A percentile compares a stretch with the other conserved stretches of the same genome.
phyloP scores from a whole-genome alignment of 64 coral and sea anemone genomes.

The Porites lutea region DNA sequence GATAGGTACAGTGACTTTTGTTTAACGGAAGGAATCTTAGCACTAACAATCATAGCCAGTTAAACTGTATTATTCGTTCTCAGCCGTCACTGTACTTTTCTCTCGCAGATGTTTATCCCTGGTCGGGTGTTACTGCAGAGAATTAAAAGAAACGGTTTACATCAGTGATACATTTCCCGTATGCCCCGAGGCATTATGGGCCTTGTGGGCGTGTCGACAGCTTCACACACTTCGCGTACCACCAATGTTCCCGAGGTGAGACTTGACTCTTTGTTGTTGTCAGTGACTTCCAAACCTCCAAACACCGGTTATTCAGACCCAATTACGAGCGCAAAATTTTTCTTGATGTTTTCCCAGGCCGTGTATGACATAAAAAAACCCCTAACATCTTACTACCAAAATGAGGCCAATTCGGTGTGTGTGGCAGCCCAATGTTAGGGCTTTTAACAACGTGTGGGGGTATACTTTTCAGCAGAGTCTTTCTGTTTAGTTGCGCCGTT shows the following conservation, averaged over 20 bases:
- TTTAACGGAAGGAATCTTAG: background rate
- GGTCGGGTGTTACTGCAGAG: conserved; percentile 71
- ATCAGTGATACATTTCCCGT: conserved; percentile 85
- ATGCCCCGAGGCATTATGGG: conserved; percentile 90
- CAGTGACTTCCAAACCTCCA: too few relatives aligned
- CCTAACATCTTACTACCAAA: too few relatives aligned
- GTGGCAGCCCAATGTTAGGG: too few relatives aligned
- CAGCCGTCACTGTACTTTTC: background rate
- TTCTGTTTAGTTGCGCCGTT: too few relatives aligned
- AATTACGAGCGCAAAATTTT: too few relatives aligned
- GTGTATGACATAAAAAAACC: too few relatives aligned
- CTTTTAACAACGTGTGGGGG: too few relatives aligned
- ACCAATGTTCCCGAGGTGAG: conserved; percentile 74
- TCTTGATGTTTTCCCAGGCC: too few relatives aligned
- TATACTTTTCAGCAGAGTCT: too few relatives aligned
- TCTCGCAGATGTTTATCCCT: conserved; percentile 63
- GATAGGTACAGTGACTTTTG: conserved; percentile 71
- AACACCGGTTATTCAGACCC: too few relatives aligned
- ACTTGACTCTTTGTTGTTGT: too few relatives aligned
- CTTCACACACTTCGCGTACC: conserved; percentile 70
- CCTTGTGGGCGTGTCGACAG: conserved; percentile 78
- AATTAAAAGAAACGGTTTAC: conserved; percentile 71
- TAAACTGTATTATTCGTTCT: background rate
- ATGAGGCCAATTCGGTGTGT: too few relatives aligned
- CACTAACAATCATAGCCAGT: background rate